Evolutionary conservation across 2,888 invertebrate genomes (phyloP).

Genomic region (Tineola bisselliella): DNA sequence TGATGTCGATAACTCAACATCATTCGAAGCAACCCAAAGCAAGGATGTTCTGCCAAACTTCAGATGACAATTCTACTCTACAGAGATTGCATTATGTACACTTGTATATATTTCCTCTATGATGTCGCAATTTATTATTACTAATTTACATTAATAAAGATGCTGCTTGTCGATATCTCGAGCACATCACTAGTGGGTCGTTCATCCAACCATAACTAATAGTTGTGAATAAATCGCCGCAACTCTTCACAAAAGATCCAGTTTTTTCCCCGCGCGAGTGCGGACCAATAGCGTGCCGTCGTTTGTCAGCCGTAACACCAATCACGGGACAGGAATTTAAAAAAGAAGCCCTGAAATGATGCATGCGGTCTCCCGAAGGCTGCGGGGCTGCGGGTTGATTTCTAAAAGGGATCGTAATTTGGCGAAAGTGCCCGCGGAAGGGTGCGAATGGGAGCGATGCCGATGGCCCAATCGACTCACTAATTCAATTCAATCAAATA

Average conservation of each 20-base stretch:
- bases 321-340: conserved; percentile 37
- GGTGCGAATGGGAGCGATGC: background rate
- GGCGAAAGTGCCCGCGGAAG: background rate
- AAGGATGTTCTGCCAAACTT: no score
- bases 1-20: background rate
- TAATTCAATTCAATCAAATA: background rate
- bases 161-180: background rate
- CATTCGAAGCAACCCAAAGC: no score
- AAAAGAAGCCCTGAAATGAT: conserved; percentile 56
- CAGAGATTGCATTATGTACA: no score
- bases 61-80: no score
- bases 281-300: conserved; percentile 19
- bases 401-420: background rate
- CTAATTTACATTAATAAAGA: background rate
- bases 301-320: conserved; percentile 37
- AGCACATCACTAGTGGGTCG: conserved; percentile 21
- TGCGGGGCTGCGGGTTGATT: background rate
- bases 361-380: conserved; percentile 23
- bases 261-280: conserved; percentile 33
- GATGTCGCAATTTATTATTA: no score
- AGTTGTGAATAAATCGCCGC: conserved; percentile 58
- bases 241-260: conserved; percentile 47
- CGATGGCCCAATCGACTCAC: background rate
- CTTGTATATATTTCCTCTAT: no score
- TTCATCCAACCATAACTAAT: conserved; percentile 61